Percentiles rank a stretch among this genome's conserved stretches.
Evolutionary conservation across 2,888 invertebrate species (phyloP).

Genomic region (Xestia c-nigrum): DNA sequence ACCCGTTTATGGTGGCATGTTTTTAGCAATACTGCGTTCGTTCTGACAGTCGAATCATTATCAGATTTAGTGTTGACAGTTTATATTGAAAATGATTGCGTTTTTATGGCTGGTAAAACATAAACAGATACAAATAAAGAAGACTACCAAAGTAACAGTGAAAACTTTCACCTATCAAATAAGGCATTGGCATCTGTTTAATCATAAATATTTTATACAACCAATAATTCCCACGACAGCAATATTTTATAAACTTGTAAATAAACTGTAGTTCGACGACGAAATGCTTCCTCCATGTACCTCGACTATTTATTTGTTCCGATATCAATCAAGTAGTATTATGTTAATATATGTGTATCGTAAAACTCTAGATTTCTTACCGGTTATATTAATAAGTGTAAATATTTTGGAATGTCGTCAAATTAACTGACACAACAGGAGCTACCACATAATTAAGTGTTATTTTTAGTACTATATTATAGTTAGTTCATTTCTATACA

Average conservation of each 20-base stretch:
- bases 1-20: background rate
- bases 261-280: slow-evolving; percentile 3
- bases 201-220: slow-evolving; percentile 52
- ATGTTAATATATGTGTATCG: slow-evolving; percentile 54
- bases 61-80: background rate
- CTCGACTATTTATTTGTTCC: slow-evolving; percentile 36
- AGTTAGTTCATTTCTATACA: background rate
- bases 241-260: slow-evolving; percentile 35
- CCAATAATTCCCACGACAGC: slow-evolving; percentile 39
- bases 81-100: background rate
- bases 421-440: slow-evolving; percentile 8
- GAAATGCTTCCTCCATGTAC: slow-evolving; percentile 22
- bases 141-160: slow-evolving; percentile 30
- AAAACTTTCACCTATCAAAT: slow-evolving; percentile 46
- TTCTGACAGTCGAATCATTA: background rate
- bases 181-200: slow-evolving; percentile 30
- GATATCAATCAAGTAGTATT: slow-evolving; percentile 58
- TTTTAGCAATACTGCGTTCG: background rate
- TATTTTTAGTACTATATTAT: background rate
- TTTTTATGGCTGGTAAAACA: slow-evolving; percentile 1
- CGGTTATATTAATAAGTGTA: slow-evolving; percentile 29
- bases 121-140: slow-evolving; percentile 36
- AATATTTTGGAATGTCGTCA: slow-evolving; percentile 40
- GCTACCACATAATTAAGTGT: background rate
- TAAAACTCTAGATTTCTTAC: slow-evolving; percentile 45